Percentiles rank a stretch among this genome's conserved stretches.
phyloP scores from a whole-genome alignment of 1,140 invertebrate species.

The Homalodisca vitripennis region DNA sequence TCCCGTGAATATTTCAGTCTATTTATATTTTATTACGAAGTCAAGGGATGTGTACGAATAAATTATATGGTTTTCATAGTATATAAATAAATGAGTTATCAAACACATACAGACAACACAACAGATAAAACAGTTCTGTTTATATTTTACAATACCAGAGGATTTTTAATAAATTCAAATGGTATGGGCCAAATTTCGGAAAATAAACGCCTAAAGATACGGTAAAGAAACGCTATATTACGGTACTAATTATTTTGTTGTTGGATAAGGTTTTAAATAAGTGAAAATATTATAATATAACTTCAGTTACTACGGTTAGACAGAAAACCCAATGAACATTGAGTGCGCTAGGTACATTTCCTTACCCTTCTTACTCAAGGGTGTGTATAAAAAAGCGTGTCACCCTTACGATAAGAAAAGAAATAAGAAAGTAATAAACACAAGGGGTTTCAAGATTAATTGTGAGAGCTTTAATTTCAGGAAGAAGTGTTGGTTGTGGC shows the following conservation, averaged over 20 bases:
- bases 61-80: too few species aligned
- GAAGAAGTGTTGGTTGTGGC: not conserved
- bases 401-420: not conserved
- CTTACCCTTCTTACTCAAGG: not conserved
- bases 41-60: too few species aligned
- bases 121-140: too few species aligned
- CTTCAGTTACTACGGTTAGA: not conserved
- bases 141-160: too few species aligned
- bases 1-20: too few species aligned
- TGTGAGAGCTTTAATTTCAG: not conserved
- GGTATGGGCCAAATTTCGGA: not conserved
- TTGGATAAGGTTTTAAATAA: not conserved
- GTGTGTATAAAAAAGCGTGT: not conserved
- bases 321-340: not conserved
- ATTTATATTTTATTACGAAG: too few species aligned
- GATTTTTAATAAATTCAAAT: too few species aligned
- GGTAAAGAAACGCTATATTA: not conserved
- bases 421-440: not conserved
- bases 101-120: too few species aligned
- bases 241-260: not conserved
- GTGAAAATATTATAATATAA: not conserved
- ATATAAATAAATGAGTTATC: too few species aligned
- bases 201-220: not conserved
- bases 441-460: not conserved
- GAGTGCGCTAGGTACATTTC: not conserved